Evolutionary conservation across 1,140 invertebrate species (phyloP).

Genomic region (Argopecten irradians): DNA sequence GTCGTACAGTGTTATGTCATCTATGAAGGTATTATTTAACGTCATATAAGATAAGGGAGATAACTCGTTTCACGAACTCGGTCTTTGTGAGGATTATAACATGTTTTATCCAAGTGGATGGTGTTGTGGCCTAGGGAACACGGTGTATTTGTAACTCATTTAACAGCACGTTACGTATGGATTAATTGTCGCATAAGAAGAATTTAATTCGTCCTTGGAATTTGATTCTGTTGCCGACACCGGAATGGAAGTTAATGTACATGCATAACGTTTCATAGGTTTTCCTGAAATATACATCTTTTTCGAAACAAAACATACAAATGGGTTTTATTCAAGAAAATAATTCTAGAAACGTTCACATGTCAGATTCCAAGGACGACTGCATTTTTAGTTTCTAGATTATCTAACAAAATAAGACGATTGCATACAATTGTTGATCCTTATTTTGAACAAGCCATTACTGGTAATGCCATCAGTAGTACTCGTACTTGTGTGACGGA

Average conservation of each 20-base stretch:
- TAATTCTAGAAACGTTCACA: no score
- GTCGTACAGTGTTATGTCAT: no score
- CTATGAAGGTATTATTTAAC: no score
- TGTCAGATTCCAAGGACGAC: background rate
- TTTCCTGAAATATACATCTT: background rate
- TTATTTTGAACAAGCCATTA: background rate
- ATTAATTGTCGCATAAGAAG: background rate
- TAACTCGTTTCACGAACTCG: no score
- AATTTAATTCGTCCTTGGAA: background rate
- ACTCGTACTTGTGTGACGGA: background rate
- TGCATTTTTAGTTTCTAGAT: background rate
- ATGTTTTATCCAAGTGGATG: no score
- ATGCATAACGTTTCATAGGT: background rate
- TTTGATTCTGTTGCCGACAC: background rate
- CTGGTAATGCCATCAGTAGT: background rate
- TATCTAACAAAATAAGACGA: background rate
- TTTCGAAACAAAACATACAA: no score
- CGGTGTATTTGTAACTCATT: background rate
- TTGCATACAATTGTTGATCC: background rate
- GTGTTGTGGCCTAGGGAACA: no score
- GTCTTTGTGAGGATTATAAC: no score
- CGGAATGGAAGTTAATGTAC: no score
- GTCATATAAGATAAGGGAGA: no score
- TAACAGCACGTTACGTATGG: background rate
- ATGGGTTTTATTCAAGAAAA: no score